Base-by-base conservation (phyloP, 2,888 invertebrate species). In the Galerucella nymphaeae region DNA sequence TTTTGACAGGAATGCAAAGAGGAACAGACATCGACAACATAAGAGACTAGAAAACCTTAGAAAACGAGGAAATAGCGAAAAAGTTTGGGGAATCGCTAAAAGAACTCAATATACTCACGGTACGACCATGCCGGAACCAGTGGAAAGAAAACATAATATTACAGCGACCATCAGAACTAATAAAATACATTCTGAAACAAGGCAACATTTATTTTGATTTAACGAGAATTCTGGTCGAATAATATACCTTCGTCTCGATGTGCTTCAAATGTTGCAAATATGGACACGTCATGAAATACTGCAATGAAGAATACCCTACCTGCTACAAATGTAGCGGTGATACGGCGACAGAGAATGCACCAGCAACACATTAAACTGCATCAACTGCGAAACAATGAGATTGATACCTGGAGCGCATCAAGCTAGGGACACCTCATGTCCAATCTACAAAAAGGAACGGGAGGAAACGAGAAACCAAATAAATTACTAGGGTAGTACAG, bases 181-280 rank as follows among this genome's bases (percentile, higher is more conserved):
- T 20, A 1, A 58, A 58, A 58, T 6, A 16, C 1, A 58, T 58
- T 11, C 58, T 58, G 2, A 58, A 58, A 58, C 16, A 58, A 11
- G 58, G 58, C 16, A 23, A 20, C 20, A 13, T 58, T 9, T 58
- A 20, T 13, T 13, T 58, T n/a, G 48, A 42, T 18, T 16, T 64
- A 42, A 18, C 18, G 5, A 42, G 11, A 48, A 13, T 18, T 18
- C 9, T 16, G 14, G 64, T 64, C 5, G 48, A 45, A 9, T 48
- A 64, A 45, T 48, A 45, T 14, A 9, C 45, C 5, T 9, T 1
- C 2, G 48, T 64, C 1, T 3, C 48, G 1, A 18, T 64, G 9
- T 64, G 64, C 23, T 64, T 10, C 4, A 64, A 64, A 16, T 64
- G 64, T 20, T 64, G 64, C 48, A 13, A 38, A 48, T 64, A 20